Evolutionary conservation across 35 echinoderm and acorn worm genomes (phyloP).

Genomic region (Ophiothrix spiculata): DNA sequence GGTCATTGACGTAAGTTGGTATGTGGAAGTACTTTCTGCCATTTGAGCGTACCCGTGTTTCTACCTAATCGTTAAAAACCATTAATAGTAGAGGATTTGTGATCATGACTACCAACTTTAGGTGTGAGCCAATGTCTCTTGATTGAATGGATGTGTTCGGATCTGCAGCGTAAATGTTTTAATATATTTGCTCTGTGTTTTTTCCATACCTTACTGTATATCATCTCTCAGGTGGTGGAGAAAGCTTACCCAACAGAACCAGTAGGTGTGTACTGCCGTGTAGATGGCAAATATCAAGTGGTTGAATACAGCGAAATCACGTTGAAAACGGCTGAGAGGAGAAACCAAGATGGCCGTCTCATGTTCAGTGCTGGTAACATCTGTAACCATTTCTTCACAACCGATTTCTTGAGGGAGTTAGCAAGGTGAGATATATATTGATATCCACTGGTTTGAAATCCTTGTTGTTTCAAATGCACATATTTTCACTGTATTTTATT

Average conservation of each 20-base stretch:
- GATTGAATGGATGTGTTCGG: no score
- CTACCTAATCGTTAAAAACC: no score
- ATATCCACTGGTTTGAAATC: no score
- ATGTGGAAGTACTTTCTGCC: no score
- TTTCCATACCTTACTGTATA: not conserved
- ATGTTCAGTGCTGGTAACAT: slow-evolving; percentile 96
- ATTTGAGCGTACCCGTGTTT: no score
- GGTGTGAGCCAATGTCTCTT: no score
- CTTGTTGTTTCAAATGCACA: no score
- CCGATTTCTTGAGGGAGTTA: slow-evolving; percentile 67
- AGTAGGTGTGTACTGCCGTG: slow-evolving; percentile 78
- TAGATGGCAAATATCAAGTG: slow-evolving; percentile 82
- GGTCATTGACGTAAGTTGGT: no score
- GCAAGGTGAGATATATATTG: slow-evolving; percentile 75
- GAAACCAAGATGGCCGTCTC: slow-evolving; percentile 81
- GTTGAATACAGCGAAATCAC: slow-evolving; percentile 99
- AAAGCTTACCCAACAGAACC: slow-evolving; percentile 92
- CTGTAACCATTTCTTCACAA: slow-evolving; percentile 95
- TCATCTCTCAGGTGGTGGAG: slow-evolving; percentile 67
- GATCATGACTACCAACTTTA: no score
- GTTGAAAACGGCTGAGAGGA: slow-evolving; percentile 86
- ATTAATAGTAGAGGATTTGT: no score
- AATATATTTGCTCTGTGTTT: not conserved
- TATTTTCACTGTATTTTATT: no score
- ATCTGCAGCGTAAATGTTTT: no score